Base-by-base conservation (phyloP, 2,113 vertebrate genomes). In the Lepidothrix coronata region DNA sequence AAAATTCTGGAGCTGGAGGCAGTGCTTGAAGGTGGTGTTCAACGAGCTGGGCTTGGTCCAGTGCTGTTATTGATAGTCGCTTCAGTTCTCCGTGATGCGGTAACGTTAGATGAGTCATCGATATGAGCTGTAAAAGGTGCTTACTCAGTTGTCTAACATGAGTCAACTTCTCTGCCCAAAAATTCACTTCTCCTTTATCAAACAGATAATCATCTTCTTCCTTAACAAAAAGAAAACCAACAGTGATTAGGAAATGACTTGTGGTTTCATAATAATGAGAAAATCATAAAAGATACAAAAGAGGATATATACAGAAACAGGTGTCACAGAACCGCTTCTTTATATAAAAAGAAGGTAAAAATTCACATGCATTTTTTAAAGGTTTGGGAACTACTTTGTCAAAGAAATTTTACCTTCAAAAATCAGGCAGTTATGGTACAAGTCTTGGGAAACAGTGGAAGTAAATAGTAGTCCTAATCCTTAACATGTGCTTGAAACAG, bases 131-230 rank as follows among this genome's bases (percentile, higher is more conserved):
- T 58, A 77, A 52, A 58, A 99, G 97, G 91, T 99, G 98, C 82
- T 93, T 85, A 95, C 97, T 97, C 15, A 99, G 98, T 65, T 98
- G 96, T 82, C 96, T 97, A 79, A 98, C 97, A 35, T 98, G 98
- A 87, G 98, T 98, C 80, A 99, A 87, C 27, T 98, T 98, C 98
- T 99, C 99, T 5, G 98, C 99, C 99, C 99, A 99, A 92, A 99
- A 98, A 96, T 99, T 99, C 79, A 98, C 95, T 82, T 99, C 98
- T 2, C 98, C 98, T 97, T 99, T 99, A 95, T 99, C 99, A 94
- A 99, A 99, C 77, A 99, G 97, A 91, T 98, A 98, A 90, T 99
- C 98, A 1, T 98, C 99, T 86, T 99, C 99, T 59, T 98, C 98
- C 99, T 99, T 93, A 70, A 95, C 15, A 68, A 43, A 92, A 92